phyloP scores from a whole-genome alignment of 2,113 vertebrate species.

The Cephalopterus ornatus region DNA sequence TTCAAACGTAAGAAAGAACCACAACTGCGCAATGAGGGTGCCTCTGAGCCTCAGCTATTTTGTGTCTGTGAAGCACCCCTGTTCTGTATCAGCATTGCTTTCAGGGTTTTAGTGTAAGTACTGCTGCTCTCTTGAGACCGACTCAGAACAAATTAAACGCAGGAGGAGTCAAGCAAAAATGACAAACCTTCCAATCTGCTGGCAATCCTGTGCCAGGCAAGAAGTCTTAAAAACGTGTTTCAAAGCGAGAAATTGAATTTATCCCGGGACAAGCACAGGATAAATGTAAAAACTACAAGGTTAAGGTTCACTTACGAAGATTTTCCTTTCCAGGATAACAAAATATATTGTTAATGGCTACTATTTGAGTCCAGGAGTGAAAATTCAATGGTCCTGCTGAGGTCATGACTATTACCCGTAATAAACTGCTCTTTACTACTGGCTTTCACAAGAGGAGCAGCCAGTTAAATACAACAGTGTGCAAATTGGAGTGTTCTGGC shows the following conservation, averaged over 20 bases:
- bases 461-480: background rate
- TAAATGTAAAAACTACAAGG: background rate
- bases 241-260: background rate
- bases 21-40: background rate
- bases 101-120: background rate
- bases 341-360: background rate
- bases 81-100: background rate
- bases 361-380: background rate
- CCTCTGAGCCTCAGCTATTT: background rate
- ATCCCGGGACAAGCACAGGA: background rate
- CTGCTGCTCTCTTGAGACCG: background rate
- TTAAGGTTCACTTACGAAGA: background rate
- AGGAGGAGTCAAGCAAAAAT: background rate
- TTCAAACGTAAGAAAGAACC: background rate
- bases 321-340: background rate
- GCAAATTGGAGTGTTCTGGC: background rate
- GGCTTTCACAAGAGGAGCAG: background rate
- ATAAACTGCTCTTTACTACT: background rate
- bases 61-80: background rate
- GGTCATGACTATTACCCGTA: background rate
- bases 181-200: background rate
- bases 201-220: background rate
- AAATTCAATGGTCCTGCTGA: background rate
- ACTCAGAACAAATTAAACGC: background rate
- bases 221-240: background rate